Base-by-base conservation (phyloP, 2,113 vertebrate species). In the Triplophysa tibetana region DNA sequence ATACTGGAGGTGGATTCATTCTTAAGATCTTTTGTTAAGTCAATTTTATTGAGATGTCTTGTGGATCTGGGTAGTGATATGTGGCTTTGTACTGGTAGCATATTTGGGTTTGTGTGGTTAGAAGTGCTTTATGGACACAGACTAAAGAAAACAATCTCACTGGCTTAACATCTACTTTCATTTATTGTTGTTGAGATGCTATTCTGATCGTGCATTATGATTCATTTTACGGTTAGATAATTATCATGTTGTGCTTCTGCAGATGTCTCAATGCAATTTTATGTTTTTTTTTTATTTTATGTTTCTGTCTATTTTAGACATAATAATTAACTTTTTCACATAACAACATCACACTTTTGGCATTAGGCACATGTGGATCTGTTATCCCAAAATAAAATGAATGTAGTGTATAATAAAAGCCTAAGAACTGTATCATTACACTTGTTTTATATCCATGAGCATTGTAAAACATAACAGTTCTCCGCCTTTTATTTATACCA, bases 61-160 rank as follows among this genome's bases (percentile, higher is more conserved):
- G 2, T 24, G 45, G 24, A n/a, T 48, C 52, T 64, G 12, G 33
- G 38, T 41, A 69, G 58, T 78, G 43, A 79, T 83, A 70, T 29
- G 56, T 79, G 76, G 77, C 19, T 16, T 14, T 79, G 9, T 69
- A 38, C 19, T 21, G 64, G 13, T 69, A 33, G 1, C 14, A 2
- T 65, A 1, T 65, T 19, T 33, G 13, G 24, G 16, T 67, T 33
- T 67, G 65, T 41, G 61, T 33, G 74, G 45, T 16, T 61, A n/a
- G 8, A 26, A 50, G 24, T 69, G 21, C 45, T n/a, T 16, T 52
- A 56, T 21, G 50, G 33, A 17, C 69, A 4, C 29, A 56, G 26
- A 72, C 2, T n/a, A 26, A 69, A 11, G n/a, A 69, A 52, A 16
- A 29, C 48, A n/a, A 70, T 17, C 69, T n/a, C 8, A 54, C 21